Conservation (phyloP, 2,888 invertebrate genomes). For the Lasioglossum vierecki region DNA sequence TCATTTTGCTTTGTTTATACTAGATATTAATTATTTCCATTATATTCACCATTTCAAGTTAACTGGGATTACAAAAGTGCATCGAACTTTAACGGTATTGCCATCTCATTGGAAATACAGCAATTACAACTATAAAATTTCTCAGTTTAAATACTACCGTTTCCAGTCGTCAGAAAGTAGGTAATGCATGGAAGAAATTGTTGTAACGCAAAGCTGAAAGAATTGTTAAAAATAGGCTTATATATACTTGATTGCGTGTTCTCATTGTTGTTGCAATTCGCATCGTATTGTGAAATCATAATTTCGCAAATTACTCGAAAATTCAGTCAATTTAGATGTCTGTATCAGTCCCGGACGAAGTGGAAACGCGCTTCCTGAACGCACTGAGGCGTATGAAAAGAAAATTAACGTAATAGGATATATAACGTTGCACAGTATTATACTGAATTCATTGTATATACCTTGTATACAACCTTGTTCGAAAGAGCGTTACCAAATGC, state of each 20-base stretch:
- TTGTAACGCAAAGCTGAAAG: not conserved
- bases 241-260: not conserved
- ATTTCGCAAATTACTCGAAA: conserved; percentile 31
- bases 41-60: not conserved
- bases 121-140: not conserved
- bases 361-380: conserved; percentile 64
- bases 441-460: conserved; percentile 36
- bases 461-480: not conserved
- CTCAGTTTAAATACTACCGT: not conserved
- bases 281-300: conserved; percentile 1
- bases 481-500: not conserved
- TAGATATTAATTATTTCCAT: not conserved
- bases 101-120: not conserved
- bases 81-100: not conserved
- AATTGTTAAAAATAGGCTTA: not conserved
- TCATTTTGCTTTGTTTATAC: not conserved
- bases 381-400: conserved; percentile 52
- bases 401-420: conserved; percentile 64
- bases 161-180: not conserved
- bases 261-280: not conserved
- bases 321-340: conserved; percentile 38
- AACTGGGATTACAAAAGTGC: not conserved
- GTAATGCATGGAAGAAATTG: not conserved
- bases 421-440: conserved; percentile 49
- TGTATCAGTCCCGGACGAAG: conserved; percentile 48